A percentile compares a stretch with the other conserved stretches of the same genome.
phyloP scores from a whole-genome alignment of 2,888 invertebrate genomes.

The Cenopis cana region DNA sequence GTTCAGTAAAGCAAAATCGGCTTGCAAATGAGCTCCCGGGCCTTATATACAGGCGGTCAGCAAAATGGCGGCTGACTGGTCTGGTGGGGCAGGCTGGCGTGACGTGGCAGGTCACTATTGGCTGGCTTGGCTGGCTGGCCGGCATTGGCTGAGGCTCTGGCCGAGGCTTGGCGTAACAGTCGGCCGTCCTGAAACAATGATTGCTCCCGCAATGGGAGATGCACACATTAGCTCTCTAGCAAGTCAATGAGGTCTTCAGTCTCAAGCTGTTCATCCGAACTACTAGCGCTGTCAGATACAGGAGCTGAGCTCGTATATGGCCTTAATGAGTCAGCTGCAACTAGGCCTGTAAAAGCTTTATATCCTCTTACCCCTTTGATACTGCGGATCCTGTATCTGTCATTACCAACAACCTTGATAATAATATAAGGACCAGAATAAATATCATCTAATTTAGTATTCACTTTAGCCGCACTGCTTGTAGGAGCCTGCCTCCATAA shows the following conservation, averaged over 20 bases:
- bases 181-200: constrained; percentile 49
- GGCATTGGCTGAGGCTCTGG: no score
- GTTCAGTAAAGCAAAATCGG: no score
- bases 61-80: no score
- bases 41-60: no score
- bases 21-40: no score
- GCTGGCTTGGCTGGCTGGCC: no score
- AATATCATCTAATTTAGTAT: no score
- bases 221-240: constrained; percentile 46
- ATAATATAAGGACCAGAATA: constrained; percentile 48
- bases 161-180: constrained; percentile 21
- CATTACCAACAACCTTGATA: constrained; percentile 49
- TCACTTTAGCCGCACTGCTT: no score
- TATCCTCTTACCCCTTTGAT: constrained; percentile 51
- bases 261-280: constrained; percentile 51
- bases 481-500: no score
- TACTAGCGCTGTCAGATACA: constrained; percentile 49
- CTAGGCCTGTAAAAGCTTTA: constrained; percentile 47
- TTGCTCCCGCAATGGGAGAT: constrained; percentile 47
- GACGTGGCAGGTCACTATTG: no score
- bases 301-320: constrained; percentile 46
- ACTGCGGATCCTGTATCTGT: constrained; percentile 51
- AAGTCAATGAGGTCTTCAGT: constrained; percentile 49
- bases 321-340: constrained; percentile 46
- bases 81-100: no score